Evolutionary conservation across 2,113 vertebrate species (phyloP).

Genomic region (Chrysemys picta): DNA sequence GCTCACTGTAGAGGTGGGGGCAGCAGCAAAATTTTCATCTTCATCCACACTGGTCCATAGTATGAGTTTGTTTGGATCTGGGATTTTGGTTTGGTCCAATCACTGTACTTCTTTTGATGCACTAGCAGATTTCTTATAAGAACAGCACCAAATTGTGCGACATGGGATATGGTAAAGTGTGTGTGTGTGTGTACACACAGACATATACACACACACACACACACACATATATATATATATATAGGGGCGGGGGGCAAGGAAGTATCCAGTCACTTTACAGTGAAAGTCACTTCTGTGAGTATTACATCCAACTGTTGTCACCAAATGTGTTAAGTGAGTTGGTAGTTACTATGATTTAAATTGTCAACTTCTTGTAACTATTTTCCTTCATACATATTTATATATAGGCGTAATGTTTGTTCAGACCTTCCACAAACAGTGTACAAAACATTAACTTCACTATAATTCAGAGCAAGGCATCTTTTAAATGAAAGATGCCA

Average conservation of each 20-base stretch:
- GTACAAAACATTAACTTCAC: not conserved
- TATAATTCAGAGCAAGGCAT: not conserved
- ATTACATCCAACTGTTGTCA: not conserved
- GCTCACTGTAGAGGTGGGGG: not conserved
- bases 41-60: not conserved
- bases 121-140: not conserved
- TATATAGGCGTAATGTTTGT: not conserved
- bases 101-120: not conserved
- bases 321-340: not conserved
- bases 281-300: not conserved
- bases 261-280: not conserved
- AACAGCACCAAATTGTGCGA: not conserved
- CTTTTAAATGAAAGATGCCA: not conserved
- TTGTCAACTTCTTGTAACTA: not conserved
- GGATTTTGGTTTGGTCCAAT: not conserved
- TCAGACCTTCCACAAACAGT: not conserved
- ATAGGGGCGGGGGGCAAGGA: not conserved
- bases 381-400: not conserved
- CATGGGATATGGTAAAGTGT: not conserved
- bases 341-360: not conserved
- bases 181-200: not conserved
- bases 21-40: not conserved
- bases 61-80: rapidly evolving
- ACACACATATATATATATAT: not conserved
- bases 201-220: not conserved